Evolutionary conservation across 2,797 vertebrate genomes (phyloP).

Genomic region (Bradypus variegatus): DNA sequence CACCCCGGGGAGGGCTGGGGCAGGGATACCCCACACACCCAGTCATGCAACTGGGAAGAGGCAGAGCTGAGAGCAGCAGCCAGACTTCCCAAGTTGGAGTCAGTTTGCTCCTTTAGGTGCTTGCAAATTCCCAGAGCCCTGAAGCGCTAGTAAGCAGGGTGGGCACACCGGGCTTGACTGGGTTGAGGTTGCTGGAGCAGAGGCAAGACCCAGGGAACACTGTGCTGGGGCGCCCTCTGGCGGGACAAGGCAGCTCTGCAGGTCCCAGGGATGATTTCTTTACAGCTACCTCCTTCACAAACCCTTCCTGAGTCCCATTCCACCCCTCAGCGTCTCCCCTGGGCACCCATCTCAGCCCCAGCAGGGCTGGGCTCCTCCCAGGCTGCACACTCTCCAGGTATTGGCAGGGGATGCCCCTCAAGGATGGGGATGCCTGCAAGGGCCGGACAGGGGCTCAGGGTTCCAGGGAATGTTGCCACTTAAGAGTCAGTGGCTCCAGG

Average conservation of each 20-base stretch:
- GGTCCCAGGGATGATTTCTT: background rate
- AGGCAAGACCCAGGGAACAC: background rate
- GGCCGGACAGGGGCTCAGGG: background rate
- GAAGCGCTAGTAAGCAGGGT: background rate
- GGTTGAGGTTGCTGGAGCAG: background rate
- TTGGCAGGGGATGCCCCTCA: background rate
- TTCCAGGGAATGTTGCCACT: background rate
- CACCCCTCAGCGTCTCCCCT: background rate
- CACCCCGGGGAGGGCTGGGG: background rate
- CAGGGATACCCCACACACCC: background rate
- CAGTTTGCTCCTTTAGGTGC: background rate
- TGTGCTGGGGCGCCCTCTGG: slow-evolving; percentile 30
- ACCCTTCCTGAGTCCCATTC: background rate
- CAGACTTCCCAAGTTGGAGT: background rate
- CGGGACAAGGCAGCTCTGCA: background rate
- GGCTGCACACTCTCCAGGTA: background rate
- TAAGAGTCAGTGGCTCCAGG: background rate
- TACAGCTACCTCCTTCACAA: background rate
- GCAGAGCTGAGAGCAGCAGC: background rate
- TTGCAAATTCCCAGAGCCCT: background rate
- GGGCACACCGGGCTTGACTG: background rate
- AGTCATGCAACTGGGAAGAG: background rate
- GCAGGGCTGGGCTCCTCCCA: background rate
- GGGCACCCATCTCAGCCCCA: background rate
- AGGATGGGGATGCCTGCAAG: background rate